Evolutionary conservation across 2,888 invertebrate species (phyloP), one percentile per base, ranked within the genome.

Genomic region (Uloborus plumipes): DNA sequence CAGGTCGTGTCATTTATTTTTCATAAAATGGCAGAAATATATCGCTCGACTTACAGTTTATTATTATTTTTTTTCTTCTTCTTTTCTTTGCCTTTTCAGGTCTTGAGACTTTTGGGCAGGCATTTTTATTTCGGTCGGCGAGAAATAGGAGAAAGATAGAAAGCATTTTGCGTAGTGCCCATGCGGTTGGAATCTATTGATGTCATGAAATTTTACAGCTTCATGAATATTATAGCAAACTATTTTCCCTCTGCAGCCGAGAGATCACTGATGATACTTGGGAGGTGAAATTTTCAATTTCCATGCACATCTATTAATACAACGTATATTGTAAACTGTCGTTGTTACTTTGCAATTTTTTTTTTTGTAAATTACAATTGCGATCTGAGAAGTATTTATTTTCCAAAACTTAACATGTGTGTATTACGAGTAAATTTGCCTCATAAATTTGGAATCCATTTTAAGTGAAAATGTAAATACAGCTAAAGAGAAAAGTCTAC

Each of bases 1-100:
- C 78, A 78, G 77, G 78, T 78, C 72, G 78, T 59, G 71, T 78
- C 78, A 78, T 78, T 78, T 78, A 78, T 78, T 78, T 78, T 78
- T 78, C 71, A 78, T 71, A 78, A 78, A 78, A 78, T 78, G 78
- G 78, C 78, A 65, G 66, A 72, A 71, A 78, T 78, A 78, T 78
- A 71, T 78, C 58, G 71, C 71, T 49, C 26, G 78, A 70, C 71
- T 78, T 62, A 20, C 71, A 66, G 78, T 66, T 64, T 31, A 39
- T 47, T 47, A 39, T 20, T 16, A 47, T 62, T 62, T n/a, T 62
- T n/a, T 78, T 78, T 65, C 50, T 71, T 20, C 70, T 78, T 65
- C 50, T 71, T 20, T 64, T 66, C 72, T 78, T 58, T 49, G 55
- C 51, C 72, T 64, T 77, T 77, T 77, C 62, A 50, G 26, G 76